Conservation (phyloP, 2,797 vertebrate genomes). For the Phrynocephalus vlangalii region DNA sequence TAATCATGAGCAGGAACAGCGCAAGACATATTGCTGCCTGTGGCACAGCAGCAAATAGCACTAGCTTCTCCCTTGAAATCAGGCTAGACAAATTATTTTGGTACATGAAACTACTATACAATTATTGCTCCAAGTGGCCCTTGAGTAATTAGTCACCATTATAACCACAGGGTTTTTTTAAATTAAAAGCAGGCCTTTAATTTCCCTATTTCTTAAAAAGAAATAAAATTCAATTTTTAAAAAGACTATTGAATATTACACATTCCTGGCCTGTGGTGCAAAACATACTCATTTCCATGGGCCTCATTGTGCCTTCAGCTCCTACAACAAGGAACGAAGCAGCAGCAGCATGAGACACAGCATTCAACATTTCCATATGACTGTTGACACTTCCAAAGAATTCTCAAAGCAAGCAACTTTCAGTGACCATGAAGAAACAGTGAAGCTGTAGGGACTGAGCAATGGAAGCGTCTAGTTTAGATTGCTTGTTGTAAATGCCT, state of each 20-base stretch:
- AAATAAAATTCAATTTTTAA: neutral
- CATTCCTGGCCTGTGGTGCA: neutral
- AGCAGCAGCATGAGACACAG: too few relatives aligned
- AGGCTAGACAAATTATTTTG: neutral
- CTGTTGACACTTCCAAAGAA: too few relatives aligned
- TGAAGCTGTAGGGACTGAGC: too few relatives aligned
- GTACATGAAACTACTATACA: neutral
- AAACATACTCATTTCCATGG: too few relatives aligned
- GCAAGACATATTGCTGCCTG: neutral
- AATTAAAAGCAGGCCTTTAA: neutral
- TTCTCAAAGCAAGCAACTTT: too few relatives aligned
- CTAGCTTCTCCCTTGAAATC: neutral
- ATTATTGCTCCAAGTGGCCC: neutral
- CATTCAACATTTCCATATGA: too few relatives aligned
- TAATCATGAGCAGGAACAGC: neutral
- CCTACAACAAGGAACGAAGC: too few relatives aligned
- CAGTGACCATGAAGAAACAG: too few relatives aligned
- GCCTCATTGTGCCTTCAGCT: too few relatives aligned
- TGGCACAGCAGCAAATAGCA: neutral
- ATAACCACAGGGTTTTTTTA: neutral
- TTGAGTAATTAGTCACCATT: neutral
- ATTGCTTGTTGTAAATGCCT: too few relatives aligned
- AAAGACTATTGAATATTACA: neutral
- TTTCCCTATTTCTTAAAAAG: neutral
- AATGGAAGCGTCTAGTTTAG: too few relatives aligned